Base-by-base conservation (phyloP, 2,888 invertebrate species). In the Chalcis sispes region DNA sequence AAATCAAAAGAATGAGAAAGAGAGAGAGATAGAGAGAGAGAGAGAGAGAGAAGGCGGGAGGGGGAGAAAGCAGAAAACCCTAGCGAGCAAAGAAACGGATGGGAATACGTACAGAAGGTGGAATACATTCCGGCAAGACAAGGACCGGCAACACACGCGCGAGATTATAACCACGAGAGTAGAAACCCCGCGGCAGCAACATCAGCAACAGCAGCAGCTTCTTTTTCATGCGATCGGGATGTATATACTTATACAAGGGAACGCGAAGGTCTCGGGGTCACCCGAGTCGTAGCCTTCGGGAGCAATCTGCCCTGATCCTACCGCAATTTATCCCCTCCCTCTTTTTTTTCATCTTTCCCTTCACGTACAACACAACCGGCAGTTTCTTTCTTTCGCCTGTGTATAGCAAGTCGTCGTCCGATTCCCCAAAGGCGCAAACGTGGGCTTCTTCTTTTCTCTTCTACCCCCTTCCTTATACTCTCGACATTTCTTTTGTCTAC, bases 231-330 rank as follows among this genome's bases (percentile, higher is more conserved):
- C 62, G 46, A 20, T 23, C 32, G 58, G 15, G n/a, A 36, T n/a
- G n/a, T n/a, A n/a, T n/a, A n/a, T n/a, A n/a, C n/a, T n/a, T n/a
- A n/a, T n/a, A n/a, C 40, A 27, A 25, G 58, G 36, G 66, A 59
- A 50, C 59, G 56, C 76, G 72, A 77, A 77, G 72, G 77, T 72
- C 77, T 72, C 64, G 69, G 72, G 77, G 77, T 77, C 72, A 72
- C 20, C 40, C 27, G 59, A 66, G 46, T 64, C 72, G 46, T 50
- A 61, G 70, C 66, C 54, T 71, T 66, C 64, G 62, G 72, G 72
- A 76, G 61, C 52, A 61, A 65, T 62, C 64, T 46, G 40, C 50
- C n/a, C 69, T 56, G 48, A 62, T 72, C 62, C 48, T 69, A 18
- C 56, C 27, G 67, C 64, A 64, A 67, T 72, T 69, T 69, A 72